Evolutionary conservation across 2,888 invertebrate species (phyloP), one percentile per base, ranked within the genome.

Genomic region (Hypselothyrea guttata): DNA sequence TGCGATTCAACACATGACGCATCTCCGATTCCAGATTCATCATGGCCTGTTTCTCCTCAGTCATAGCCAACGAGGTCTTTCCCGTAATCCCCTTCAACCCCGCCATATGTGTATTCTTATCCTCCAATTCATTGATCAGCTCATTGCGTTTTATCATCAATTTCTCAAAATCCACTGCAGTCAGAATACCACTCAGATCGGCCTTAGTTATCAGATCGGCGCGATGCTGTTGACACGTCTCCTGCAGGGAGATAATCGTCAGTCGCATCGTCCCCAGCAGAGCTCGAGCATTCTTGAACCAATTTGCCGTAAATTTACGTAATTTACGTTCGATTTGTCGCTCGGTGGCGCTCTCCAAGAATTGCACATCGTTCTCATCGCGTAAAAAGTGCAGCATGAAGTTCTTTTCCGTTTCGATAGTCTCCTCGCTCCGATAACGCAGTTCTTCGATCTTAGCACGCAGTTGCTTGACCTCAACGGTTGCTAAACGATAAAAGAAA

Each of bases 81-180:
- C 91, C 92, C 1, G 91, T 91, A 33, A 91, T 90, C 57, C 87
- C 90, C 71, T 93, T 93, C 42, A 92, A 72, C n/a, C 92, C 91
- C 0, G 91, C 69, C 65, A 93, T 86, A 69, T 91, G 89, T 0
- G 66, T 71, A 66, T 90, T 91, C 69, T 92, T 92, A 42, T 91
- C 91, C 34, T 92, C 92, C 28, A 93, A 90, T 38, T 90, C 88
- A 59, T 89, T 88, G 7, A 89, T 73, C 35, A 91, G 88, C 62
- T 91, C 90, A 13, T 90, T 85, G 64, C 92, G 92, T 72, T 92
- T 91, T 35, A 93, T 93, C 41, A 90, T 88, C 45, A 93, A 66
- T 74, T 92, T 91, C 56, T 93, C 91, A 69, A 93, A 93, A 78
- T 93, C 93, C 2, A 92, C 90, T 0, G 91, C 90, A 34, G 91